Conservation (phyloP, 2,113 vertebrate species). For the Mionectes macconnelli region DNA sequence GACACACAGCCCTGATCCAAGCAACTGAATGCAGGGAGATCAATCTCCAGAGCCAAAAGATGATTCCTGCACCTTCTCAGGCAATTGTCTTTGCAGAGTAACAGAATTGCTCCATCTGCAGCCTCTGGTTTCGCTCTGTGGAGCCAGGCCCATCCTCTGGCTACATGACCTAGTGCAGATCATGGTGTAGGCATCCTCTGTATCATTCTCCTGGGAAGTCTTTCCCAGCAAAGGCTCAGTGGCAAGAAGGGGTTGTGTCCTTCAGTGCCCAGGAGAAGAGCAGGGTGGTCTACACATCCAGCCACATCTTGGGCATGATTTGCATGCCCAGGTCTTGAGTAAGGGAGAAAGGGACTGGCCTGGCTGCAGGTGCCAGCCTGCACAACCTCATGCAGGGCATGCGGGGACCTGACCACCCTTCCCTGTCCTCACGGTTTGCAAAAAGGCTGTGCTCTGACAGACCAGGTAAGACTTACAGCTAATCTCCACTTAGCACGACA, state of each 20-base stretch:
- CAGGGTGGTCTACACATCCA: not conserved
- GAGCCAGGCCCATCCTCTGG: not conserved
- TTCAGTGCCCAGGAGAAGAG: not conserved
- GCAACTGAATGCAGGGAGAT: not conserved
- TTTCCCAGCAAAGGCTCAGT: not conserved
- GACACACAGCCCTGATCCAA: not conserved
- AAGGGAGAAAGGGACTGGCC: not conserved
- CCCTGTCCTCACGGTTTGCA: not conserved
- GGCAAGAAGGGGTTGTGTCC: not conserved
- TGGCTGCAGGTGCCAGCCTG: not conserved
- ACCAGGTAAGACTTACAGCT: not conserved
- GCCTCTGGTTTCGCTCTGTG: not conserved
- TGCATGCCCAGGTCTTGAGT: not conserved
- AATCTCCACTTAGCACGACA: not conserved
- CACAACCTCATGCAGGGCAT: not conserved
- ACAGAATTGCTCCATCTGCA: not conserved
- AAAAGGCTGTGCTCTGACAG: not conserved
- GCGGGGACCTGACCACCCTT: not conserved
- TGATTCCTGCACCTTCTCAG: not conserved
- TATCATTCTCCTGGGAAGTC: not conserved
- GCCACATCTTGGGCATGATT: not conserved
- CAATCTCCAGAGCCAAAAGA: not conserved
- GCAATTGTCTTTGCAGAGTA: not conserved
- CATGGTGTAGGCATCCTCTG: not conserved
- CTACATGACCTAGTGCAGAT: not conserved